Evolutionary conservation across 2,797 vertebrate species (phyloP), one percentile per base, ranked within the genome.

Genomic region (Glyptemys insculpta): DNA sequence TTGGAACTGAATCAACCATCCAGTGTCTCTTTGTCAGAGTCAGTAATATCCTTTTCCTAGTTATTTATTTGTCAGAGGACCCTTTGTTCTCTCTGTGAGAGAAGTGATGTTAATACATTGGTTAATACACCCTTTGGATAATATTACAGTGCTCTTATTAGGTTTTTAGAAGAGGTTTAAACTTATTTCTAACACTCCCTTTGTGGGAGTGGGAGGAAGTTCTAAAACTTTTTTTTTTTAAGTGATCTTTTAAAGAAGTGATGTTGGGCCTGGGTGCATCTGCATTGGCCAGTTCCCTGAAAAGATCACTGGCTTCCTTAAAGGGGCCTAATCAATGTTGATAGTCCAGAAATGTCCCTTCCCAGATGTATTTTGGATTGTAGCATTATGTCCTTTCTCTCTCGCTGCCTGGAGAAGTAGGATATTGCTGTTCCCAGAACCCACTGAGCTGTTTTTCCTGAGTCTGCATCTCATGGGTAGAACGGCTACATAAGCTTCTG

Each of bases 331-430:
- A 8, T 88, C 86, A 53, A 92, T 95, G n/a, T 25, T 0, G 1
- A 76, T 94, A 95, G 90, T 86, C 83, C 59, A 90, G 93, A 95
- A 95, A 91, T 91, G 88, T 95, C 54, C 81, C n/a, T 92, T 84
- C n/a, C 0, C 0, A 95, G 83, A 62, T 87, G 3, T 14, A 54
- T 49, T 95, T 84, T 18, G 12, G 79, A 27, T 56, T 90, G 83
- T 90, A 96, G n/a, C 62, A 91, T n/a, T 3, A 0, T 18, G 8
- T 83, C 78, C 57, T 2, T 29, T 59, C 54, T 1, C 52, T 62
- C 7, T 65, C 68, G 90, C 95, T 92, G 76, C 0, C 1, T 16
- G 1, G 8, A 0, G 68, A 85, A 88, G 62, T 54, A 93, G 62
- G 37, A 88, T 94, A 81, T 44, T 81, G 59, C 68, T 34, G 31